A percentile compares a stretch with the other conserved stretches of the same genome.
These are phyloP conservation scores for Semicossyphus pulcher DNA, from an alignment of 2,113 vertebrate species.

Conservation along the genomic window DNA sequence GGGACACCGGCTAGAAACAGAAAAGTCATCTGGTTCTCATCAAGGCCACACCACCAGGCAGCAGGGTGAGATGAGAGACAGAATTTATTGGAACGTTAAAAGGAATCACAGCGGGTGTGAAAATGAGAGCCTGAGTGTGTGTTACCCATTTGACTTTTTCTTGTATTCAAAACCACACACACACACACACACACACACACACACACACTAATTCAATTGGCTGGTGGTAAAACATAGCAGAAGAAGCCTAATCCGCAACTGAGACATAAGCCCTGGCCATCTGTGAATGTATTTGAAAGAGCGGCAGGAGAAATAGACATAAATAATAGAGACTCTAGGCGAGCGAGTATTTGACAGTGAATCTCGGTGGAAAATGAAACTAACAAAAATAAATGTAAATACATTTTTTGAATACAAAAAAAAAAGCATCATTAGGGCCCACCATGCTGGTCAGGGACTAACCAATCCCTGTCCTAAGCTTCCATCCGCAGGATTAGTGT, in stretches of 20 bases:
- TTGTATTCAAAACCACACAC: conserved; percentile 8
- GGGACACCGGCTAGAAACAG: conserved; percentile 47
- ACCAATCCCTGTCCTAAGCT: conserved; percentile 18
- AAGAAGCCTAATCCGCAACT: conserved; percentile 21
- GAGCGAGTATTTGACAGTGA: not conserved
- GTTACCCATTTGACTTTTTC: conserved; percentile 9
- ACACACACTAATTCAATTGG: not conserved
- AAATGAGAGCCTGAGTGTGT: conserved; percentile 49
- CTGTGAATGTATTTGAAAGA: conserved; percentile 31
- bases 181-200: not conserved
- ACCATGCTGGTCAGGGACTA: conserved; percentile 38
- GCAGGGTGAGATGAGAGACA: conserved; percentile 47
- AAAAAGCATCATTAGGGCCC: not conserved
- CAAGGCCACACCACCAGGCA: conserved; percentile 44
- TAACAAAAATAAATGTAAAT: not conserved
- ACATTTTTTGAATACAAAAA: not conserved
- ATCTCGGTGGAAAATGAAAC: not conserved
- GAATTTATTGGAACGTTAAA: conserved; percentile 65
- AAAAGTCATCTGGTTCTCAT: conserved; percentile 74
- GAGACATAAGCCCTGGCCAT: conserved; percentile 21
- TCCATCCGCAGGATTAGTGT: conserved; percentile 25
- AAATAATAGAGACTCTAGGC: not conserved
- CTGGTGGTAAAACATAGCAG: conserved; percentile 23
- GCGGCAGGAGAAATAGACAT: not conserved
- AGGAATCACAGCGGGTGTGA: conserved; percentile 60